Base-by-base conservation (phyloP, 2,888 invertebrate genomes). In the Metellina segmentata region DNA sequence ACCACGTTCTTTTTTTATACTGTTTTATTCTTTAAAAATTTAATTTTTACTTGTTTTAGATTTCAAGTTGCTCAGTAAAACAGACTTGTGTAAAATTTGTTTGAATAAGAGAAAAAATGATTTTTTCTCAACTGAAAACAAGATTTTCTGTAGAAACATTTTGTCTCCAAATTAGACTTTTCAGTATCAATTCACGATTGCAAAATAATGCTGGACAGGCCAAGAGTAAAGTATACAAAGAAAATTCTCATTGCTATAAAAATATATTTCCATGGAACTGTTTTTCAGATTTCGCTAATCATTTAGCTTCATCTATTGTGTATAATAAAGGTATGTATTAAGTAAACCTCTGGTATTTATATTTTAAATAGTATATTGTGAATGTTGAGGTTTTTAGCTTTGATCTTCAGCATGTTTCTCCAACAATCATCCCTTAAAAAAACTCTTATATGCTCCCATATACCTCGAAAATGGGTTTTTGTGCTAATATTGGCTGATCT, bases 311-410 rank as follows among this genome's bases (percentile, higher is more conserved):
- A 16, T 71, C 72, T 6, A 61, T 91, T 77, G 53, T 77, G 4
- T 87, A 87, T n/a, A 82, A 91, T 51, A 91, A 91, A 71, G 83
- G 91, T 90, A 86, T 77, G 53, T 77, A 5, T 87, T 79, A 9
- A 82, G 87, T 51, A 91, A 91, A 71, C 78, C 87, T 19, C n/a
- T 34, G 61, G 11, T 11, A 61, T 11, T 61, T 7, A 61, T 61
- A 61, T 61, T 9, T 16, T 16, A 61, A 61, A 61, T 61, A 8
- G 9, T 61, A 8, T 61, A 16, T 11, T 61, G 9, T 13, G 13
- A 13, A 11, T 8, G 5, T 61, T 61, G 9, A 16, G 13, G 5
- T 16, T 61, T 16, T 61, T 61, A 0, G 5, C 6, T 61, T 6
- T 61, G 61, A 11, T 61, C 61, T 4, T 34, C 34, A 34, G 34